Base-by-base conservation (phyloP, 2,888 invertebrate genomes). In the Rhaphigaster nebulosa region DNA sequence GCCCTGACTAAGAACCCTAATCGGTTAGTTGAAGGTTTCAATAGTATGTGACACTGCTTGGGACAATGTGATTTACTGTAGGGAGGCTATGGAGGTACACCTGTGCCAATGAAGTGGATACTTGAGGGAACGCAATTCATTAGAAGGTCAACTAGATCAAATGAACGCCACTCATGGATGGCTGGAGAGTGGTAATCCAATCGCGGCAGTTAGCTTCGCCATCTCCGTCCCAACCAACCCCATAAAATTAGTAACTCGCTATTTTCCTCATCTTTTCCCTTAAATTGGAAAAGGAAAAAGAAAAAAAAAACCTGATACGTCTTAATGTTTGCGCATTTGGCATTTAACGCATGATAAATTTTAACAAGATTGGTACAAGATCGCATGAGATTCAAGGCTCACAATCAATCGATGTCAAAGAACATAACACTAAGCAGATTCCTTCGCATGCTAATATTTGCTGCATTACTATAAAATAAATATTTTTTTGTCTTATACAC, bases 71-170 rank as follows among this genome's bases (percentile, higher is more conserved):
- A 70, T 70, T 70, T 8, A 34, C 70, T 34, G 29, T 0, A 70
- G 70, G 20, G 41, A n/a, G 84, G 6, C 26, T 10, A 10, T 45
- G 4, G 34, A 45, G 45, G 26, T 45, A 45, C 84, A 84, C 84
- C 84, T 84, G 84, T 84, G 84, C 84, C 84, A 45, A 45, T 84
- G 26, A 84, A 84, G 84, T 84, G 84, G 84, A 23, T 84, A 41
- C 84, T 84, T n/a, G 84, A 84, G 84, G 41, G 41, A 84, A 84
- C 41, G 84, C 84, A 84, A 84, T 84, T 84, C 84, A 84, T 84
- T 84, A 45, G n/a, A 84, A 84, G 84, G 84, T n/a, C 84, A 84
- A 84, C 84, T 84, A 84, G 84, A 84, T 84, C 45, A 84, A 45
- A 84, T 84, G n/a, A 84, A 84, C 41, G 84, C 23, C 84, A 84